These are phyloP conservation scores for Aurelia aurita complex sp. Pacific DNA, from an alignment of 30 jellyfish, hydroid and myxozoan genomes.

Conservation along the genomic window DNA sequence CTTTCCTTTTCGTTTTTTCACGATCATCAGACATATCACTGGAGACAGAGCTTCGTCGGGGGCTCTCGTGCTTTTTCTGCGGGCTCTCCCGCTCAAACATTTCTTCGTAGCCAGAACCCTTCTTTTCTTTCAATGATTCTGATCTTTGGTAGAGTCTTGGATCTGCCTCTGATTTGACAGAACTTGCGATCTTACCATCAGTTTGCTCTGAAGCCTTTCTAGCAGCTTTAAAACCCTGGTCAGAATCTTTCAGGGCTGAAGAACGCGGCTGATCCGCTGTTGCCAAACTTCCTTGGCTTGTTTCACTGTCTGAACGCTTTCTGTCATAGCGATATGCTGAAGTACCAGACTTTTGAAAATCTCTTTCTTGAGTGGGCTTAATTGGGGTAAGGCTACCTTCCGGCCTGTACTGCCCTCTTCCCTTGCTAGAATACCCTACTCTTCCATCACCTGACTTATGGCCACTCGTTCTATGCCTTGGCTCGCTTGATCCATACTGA, in stretches of 20 bases:
- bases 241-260: neutral
- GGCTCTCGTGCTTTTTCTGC: neutral
- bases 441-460: slow-evolving; percentile 19
- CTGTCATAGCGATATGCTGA: neutral
- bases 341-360: slow-evolving; percentile 16
- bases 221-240: neutral
- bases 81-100: neutral
- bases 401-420: neutral
- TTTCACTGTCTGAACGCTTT: slow-evolving; percentile 24
- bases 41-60: neutral
- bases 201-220: neutral
- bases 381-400: neutral
- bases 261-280: neutral
- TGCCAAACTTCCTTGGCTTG: neutral
- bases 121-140: neutral
- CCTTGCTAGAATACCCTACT: slow-evolving; percentile 9
- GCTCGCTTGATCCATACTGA: slow-evolving; percentile 1
- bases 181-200: neutral
- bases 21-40: neutral
- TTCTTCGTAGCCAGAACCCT: neutral
- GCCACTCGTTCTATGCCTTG: slow-evolving; percentile 9
- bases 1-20: neutral
- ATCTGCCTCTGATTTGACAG: neutral
- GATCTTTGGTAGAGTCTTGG: neutral
- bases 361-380: slow-evolving; percentile 25